These are phyloP conservation scores for Cygnus buccinator DNA, from an alignment of 2,113 vertebrate species.

Conservation along the genomic window DNA sequence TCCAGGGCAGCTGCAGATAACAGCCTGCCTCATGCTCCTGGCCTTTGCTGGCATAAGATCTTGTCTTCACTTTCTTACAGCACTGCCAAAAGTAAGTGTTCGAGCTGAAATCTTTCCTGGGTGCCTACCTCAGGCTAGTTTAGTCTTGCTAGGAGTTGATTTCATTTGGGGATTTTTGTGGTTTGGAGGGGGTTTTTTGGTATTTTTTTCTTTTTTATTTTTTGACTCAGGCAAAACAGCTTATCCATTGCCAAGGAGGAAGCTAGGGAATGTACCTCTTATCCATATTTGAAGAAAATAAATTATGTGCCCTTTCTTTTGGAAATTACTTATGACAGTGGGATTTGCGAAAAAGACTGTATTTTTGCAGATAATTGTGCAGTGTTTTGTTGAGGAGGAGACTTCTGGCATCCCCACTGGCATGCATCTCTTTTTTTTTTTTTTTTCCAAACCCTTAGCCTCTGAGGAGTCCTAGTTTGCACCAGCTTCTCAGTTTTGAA, in stretches of 20 bases:
- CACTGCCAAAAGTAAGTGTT: not conserved
- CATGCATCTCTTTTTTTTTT: not conserved
- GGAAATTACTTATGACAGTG: not conserved
- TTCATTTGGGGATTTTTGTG: slow-evolving; percentile 42
- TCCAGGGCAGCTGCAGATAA: not conserved
- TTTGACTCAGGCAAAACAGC: slow-evolving; percentile 25
- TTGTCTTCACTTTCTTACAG: fast-evolving
- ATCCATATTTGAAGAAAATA: not conserved
- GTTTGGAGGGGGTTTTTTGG: slow-evolving; percentile 14
- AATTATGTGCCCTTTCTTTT: not conserved
- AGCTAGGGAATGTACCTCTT: not conserved
- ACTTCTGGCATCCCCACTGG: fast-evolving
- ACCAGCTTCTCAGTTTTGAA: not conserved
- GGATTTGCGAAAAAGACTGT: not conserved
- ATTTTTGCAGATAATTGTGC: not conserved
- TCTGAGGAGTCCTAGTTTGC: not conserved
- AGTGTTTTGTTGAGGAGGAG: not conserved
- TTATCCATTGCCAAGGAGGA: not conserved
- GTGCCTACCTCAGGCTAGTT: slow-evolving; percentile 25
- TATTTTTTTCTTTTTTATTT: not conserved
- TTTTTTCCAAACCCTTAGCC: not conserved
- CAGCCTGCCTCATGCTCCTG: not conserved
- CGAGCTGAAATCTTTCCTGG: not conserved
- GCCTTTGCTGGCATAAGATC: not conserved
- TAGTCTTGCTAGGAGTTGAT: slow-evolving; percentile 29